phyloP scores from a whole-genome alignment of 2,888 invertebrate species.

The Ectropis crepuscularia region DNA sequence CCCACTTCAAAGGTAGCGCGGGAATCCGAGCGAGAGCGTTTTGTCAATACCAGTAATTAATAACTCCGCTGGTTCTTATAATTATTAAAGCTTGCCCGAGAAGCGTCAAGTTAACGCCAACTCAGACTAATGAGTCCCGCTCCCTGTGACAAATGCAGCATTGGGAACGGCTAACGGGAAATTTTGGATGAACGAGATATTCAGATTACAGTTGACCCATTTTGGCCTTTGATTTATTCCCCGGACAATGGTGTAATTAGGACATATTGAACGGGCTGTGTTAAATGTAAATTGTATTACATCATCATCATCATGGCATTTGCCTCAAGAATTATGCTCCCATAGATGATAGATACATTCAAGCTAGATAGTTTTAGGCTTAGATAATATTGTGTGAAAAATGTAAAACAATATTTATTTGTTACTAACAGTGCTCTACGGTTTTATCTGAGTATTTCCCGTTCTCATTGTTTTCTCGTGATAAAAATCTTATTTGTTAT shows the following conservation, averaged over 20 bases:
- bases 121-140: slow-evolving; percentile 76
- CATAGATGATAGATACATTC: too few species aligned
- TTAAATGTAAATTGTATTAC: background rate
- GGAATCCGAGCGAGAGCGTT: slow-evolving; percentile 61
- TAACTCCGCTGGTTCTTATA: slow-evolving; percentile 72
- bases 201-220: slow-evolving; percentile 45
- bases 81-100: slow-evolving; percentile 77
- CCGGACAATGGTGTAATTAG: slow-evolving; percentile 38
- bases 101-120: slow-evolving; percentile 81
- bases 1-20: slow-evolving; percentile 54
- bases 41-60: slow-evolving; percentile 80
- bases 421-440: too few species aligned
- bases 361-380: too few species aligned
- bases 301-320: background rate
- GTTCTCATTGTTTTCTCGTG: too few species aligned
- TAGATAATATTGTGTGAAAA: too few species aligned
- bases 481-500: too few species aligned
- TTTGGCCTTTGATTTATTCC: slow-evolving; percentile 35
- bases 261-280: slow-evolving; percentile 28
- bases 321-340: background rate
- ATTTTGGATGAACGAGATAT: slow-evolving; percentile 59
- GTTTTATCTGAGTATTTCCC: too few species aligned
- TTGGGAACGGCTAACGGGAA: slow-evolving; percentile 59
- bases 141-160: slow-evolving; percentile 78
- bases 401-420: too few species aligned